These are phyloP conservation scores for Papilio elwesi DNA, from an alignment of 2,888 invertebrate genomes.

Conservation along the genomic window DNA sequence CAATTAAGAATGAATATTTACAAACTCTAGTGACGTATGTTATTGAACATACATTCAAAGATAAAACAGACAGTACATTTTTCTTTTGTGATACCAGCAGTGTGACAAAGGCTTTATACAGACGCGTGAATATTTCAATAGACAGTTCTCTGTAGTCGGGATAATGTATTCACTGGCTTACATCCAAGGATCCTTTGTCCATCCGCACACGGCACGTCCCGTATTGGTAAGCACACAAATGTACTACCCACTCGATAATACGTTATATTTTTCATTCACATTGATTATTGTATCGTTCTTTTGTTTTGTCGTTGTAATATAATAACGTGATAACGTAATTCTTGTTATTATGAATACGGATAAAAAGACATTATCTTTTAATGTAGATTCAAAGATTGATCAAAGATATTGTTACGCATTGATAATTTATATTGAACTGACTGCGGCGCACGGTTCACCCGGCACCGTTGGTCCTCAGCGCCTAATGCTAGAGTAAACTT, in stretches of 20 bases:
- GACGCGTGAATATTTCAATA: slow-evolving; percentile 36
- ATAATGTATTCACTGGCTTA: slow-evolving; percentile 40
- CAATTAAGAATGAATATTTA: too few species aligned
- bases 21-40: too few species aligned
- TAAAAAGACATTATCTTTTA: too few species aligned
- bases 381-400: too few species aligned
- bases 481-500: too few species aligned
- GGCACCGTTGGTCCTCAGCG: too few species aligned
- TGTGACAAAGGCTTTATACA: slow-evolving; percentile 23
- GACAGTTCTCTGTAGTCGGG: slow-evolving; percentile 17
- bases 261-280: not conserved
- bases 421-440: too few species aligned
- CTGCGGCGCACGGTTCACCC: too few species aligned
- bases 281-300: not conserved
- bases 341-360: too few species aligned
- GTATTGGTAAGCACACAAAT: slow-evolving; percentile 14
- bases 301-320: not conserved
- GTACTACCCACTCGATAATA: not conserved
- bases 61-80: slow-evolving; percentile 1
- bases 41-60: not conserved
- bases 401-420: too few species aligned
- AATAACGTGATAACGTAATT: too few species aligned
- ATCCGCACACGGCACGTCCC: slow-evolving; percentile 15
- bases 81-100: slow-evolving; percentile 14
- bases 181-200: slow-evolving; percentile 38